phyloP scores from a whole-genome alignment of 1,140 invertebrate species.

The Protaetia brevitarsis region DNA sequence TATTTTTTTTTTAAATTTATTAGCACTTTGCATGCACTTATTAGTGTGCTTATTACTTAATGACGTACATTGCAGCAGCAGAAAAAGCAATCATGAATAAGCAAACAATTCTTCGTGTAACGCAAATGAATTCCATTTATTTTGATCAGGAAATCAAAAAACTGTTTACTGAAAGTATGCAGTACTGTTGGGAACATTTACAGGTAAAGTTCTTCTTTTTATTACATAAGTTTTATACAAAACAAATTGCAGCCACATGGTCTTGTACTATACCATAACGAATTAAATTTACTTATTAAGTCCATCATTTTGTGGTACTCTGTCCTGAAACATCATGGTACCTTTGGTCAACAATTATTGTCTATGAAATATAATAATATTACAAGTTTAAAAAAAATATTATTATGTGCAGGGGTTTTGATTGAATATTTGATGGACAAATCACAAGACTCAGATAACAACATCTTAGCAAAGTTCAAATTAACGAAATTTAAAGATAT shows the following conservation, averaged over 20 bases:
- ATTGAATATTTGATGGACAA: slow-evolving; percentile 41
- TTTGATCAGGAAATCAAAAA: slow-evolving; percentile 46
- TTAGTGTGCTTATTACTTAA: too few relatives aligned
- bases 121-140: slow-evolving; percentile 47
- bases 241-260: slow-evolving; percentile 39
- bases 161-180: slow-evolving; percentile 36
- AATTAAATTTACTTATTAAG: slow-evolving; percentile 41
- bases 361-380: slow-evolving; percentile 46
- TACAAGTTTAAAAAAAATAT: slow-evolving; percentile 34
- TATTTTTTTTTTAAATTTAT: too few relatives aligned
- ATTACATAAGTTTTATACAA: slow-evolving; percentile 23
- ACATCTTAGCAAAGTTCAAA: slow-evolving; percentile 32
- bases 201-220: slow-evolving; percentile 35
- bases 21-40: too few relatives aligned
- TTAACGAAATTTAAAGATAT: slow-evolving; percentile 34
- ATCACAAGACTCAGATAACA: slow-evolving; percentile 34
- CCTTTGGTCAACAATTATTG: slow-evolving; percentile 47
- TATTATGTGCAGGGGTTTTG: slow-evolving; percentile 36
- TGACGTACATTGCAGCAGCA: too few relatives aligned
- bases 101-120: slow-evolving; percentile 43
- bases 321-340: slow-evolving; percentile 36
- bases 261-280: slow-evolving; percentile 34
- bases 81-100: slow-evolving; percentile 31
- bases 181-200: slow-evolving; percentile 37
- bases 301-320: slow-evolving; percentile 42